Evolutionary conservation across 2,888 invertebrate genomes (phyloP).

Genomic region (Tenthredo amoena): DNA sequence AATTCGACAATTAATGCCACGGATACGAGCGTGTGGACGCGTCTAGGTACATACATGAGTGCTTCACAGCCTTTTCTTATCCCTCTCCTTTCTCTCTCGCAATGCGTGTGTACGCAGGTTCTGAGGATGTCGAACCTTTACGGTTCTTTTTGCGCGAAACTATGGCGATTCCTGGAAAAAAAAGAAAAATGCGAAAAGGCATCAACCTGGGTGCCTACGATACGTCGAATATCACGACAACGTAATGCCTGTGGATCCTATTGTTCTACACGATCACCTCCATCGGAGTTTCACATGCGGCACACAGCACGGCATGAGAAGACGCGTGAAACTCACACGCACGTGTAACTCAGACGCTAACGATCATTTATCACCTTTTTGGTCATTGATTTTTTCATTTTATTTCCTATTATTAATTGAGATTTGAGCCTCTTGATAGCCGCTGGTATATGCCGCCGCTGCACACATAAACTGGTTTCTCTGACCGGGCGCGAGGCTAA

Average conservation of each 20-base stretch:
- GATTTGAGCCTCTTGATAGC: slow-evolving; percentile 51
- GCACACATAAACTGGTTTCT: slow-evolving; percentile 34
- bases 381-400: slow-evolving; percentile 50
- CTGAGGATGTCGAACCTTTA: not conserved
- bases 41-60: not conserved
- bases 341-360: slow-evolving; percentile 47
- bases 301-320: not conserved
- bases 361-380: slow-evolving; percentile 52
- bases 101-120: not conserved
- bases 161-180: not conserved
- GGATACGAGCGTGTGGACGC: not conserved
- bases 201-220: not conserved
- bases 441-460: slow-evolving; percentile 28
- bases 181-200: not conserved
- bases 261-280: not conserved
- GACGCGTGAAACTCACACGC: slow-evolving; percentile 32
- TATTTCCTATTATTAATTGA: slow-evolving; percentile 50
- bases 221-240: not conserved
- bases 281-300: not conserved
- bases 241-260: not conserved
- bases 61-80: not conserved
- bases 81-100: not conserved
- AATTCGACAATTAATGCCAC: slow-evolving; percentile 35
- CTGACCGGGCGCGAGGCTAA: slow-evolving; percentile 25
- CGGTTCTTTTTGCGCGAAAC: not conserved